phyloP scores from a whole-genome alignment of 2,888 invertebrate genomes.

The Minunthozetes semirufus region DNA sequence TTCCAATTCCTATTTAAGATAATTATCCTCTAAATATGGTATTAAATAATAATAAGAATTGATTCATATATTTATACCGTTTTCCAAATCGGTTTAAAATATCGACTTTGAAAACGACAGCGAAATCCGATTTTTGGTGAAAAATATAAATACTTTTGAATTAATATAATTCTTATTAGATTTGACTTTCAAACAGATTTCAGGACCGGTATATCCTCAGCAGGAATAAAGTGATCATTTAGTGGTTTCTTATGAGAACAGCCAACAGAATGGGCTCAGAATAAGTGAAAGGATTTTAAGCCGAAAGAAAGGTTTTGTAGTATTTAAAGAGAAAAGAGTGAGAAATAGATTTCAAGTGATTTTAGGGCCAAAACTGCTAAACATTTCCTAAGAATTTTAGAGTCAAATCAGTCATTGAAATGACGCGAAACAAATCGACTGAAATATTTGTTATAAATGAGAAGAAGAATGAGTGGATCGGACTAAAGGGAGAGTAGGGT shows the following conservation, averaged over 20 bases:
- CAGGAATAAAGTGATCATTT: not conserved
- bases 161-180: not conserved
- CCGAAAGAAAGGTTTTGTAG: not conserved
- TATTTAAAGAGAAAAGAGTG: no score
- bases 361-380: not conserved
- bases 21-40: not conserved
- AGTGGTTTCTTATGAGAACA: not conserved
- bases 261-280: not conserved
- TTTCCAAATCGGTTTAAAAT: not conserved
- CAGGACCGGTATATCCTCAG: not conserved
- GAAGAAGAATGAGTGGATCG: not conserved
- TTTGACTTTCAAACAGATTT: not conserved
- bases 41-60: not conserved
- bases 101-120: not conserved
- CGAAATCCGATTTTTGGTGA: not conserved
- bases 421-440: conserved; percentile 15
- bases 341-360: not conserved
- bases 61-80: not conserved
- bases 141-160: not conserved
- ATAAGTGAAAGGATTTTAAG: not conserved
- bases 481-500: not conserved
- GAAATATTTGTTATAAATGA: conserved; percentile 11
- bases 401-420: conserved; percentile 11
- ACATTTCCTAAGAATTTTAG: conserved; percentile 3
- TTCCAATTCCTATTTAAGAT: not conserved